Evolutionary conservation across 2,113 vertebrate species (phyloP).

Genomic region (Patagioenas fasciata): DNA sequence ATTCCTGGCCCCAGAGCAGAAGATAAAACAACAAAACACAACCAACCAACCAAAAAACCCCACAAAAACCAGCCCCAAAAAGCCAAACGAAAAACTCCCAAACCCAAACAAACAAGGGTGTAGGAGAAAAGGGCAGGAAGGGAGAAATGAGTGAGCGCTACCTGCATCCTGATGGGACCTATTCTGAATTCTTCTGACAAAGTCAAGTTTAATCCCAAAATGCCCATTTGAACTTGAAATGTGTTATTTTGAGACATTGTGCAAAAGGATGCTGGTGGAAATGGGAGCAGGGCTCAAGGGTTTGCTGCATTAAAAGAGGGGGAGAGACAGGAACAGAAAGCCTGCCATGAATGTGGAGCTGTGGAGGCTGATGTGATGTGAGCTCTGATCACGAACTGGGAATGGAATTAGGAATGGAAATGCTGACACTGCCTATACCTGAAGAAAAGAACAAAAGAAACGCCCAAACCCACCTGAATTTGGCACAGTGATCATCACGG

Average conservation of each 20-base stretch:
- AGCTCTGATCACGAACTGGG: neutral
- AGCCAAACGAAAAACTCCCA: no score
- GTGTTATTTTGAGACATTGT: neutral
- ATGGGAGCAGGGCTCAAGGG: neutral
- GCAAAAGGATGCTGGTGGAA: neutral
- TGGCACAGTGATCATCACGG: accelerated
- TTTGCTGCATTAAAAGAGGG: neutral
- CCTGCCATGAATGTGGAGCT: accelerated
- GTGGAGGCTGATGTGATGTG: accelerated
- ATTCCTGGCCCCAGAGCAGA: neutral
- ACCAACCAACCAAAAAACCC: no score
- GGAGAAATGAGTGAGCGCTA: neutral
- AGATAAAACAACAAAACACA: neutral
- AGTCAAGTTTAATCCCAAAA: neutral
- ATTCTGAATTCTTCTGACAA: neutral
- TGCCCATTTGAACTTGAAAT: neutral
- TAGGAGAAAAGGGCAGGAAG: neutral
- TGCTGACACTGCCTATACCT: neutral
- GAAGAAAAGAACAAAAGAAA: neutral
- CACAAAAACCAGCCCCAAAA: no score
- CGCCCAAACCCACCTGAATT: no score
- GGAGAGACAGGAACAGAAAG: accelerated
- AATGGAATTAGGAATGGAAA: neutral
- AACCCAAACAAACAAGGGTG: no score
- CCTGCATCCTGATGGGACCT: neutral